These are phyloP conservation scores for Calameuta idolon DNA, from an alignment of 2,888 invertebrate species.

Conservation along the genomic window DNA sequence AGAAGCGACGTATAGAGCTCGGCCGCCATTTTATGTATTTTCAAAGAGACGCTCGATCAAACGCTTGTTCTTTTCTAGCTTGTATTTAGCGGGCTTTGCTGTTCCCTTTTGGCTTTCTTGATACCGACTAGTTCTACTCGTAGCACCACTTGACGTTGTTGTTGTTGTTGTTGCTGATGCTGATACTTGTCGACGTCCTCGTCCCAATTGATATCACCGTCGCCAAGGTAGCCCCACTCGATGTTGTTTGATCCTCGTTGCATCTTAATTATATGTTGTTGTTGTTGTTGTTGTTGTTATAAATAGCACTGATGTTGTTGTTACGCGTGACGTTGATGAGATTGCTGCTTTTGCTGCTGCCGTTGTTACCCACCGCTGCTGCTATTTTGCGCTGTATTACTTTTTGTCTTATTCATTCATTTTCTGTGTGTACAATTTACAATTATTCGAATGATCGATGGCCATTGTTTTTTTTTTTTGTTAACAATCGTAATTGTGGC, in stretches of 20 bases:
- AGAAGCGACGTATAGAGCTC: background rate
- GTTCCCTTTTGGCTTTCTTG: background rate
- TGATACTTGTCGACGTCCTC: background rate
- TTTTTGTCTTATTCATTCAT: background rate
- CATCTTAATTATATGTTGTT: background rate
- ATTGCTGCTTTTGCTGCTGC: background rate
- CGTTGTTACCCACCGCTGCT: background rate
- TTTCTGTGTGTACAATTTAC: background rate
- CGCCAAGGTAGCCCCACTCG: background rate
- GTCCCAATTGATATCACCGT: background rate
- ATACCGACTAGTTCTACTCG: background rate
- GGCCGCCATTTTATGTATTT: background rate
- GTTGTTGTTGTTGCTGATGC: background rate
- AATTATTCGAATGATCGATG: background rate
- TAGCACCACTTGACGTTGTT: background rate
- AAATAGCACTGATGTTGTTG: background rate
- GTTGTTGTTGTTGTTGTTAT: background rate
- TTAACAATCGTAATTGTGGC: background rate
- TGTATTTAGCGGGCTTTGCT: background rate
- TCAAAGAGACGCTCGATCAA: background rate
- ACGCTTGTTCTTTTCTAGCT: background rate
- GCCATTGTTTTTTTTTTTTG: background rate
- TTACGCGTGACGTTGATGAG: background rate
- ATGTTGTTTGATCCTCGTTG: background rate
- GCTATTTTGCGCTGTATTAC: background rate